Evolutionary conservation across 1,140 invertebrate genomes (phyloP).

Genomic region (Bombus ignitus): DNA sequence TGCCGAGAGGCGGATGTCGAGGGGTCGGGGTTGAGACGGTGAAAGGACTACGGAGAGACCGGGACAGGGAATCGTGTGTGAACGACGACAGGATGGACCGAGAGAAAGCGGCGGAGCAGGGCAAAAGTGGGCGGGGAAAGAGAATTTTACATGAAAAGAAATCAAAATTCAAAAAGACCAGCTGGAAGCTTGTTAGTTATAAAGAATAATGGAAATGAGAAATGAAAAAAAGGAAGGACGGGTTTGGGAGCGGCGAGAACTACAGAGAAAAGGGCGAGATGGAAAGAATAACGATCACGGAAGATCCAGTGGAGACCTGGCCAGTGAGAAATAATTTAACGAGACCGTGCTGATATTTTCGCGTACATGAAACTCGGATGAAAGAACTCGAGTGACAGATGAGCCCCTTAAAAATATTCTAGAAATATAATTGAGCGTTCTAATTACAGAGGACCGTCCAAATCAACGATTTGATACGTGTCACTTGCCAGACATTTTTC

Average conservation of each 20-base stretch:
- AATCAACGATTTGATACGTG: no score
- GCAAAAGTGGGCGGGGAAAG: no score
- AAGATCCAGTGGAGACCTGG: background rate
- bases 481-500: no score
- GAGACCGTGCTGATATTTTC: background rate
- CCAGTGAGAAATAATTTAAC: constrained; percentile 13
- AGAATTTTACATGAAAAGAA: constrained; percentile 32
- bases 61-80: background rate
- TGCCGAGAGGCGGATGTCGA: background rate
- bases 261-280: background rate
- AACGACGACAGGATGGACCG: background rate
- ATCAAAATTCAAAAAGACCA: constrained; percentile 47
- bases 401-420: background rate
- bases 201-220: constrained; percentile 33
- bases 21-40: background rate
- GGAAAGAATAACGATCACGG: constrained; percentile 10
- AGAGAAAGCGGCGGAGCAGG: no score
- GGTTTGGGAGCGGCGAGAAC: background rate
- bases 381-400: background rate
- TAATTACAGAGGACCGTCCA: background rate
- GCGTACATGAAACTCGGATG: background rate
- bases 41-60: background rate
- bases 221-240: background rate
- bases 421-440: constrained; percentile 9
- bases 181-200: constrained; percentile 31